Base-by-base conservation (phyloP, 2,888 invertebrate species). In the Callosobruchus maculatus region DNA sequence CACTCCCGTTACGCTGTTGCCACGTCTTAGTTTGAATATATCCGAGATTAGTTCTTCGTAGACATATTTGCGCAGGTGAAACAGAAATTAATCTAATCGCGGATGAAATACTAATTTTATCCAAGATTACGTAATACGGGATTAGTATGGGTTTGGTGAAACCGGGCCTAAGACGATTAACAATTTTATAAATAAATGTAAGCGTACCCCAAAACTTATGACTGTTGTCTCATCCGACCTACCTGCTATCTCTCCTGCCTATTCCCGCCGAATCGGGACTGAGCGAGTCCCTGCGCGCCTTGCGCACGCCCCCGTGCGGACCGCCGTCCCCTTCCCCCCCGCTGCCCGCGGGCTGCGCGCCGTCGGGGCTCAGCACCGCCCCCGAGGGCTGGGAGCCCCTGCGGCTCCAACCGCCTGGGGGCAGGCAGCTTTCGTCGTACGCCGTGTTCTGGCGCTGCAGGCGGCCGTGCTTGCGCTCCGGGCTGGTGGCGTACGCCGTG, bases 251-350 rank as follows among this genome's bases (percentile, higher is more conserved):
- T 69, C 95, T 89, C 2, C 82, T 78, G 66, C 92, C 89, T 72
- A 93, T 84, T 74, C 94, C 93, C 2, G 96, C 96, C 77, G 96
- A 96, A 85, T 97, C 96, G 0, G 96, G 96, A 77, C 95, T 96
- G n/a, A 97, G 86, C 0, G 96, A 96, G 84, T 97, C 97, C 70
- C 96, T 90, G 21, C 96, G 89, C 0, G 94, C 94, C 80, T 92
- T 92, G 68, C 93, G 89, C 72, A 94, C 93, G 75, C 87, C 84
- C 82, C 93, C 92, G 73, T 90, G 7, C 71, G 85, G 26, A 4
- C 26, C 26, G 3, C 96, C 96, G 95, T 95, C 69, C 96, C 88
- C 2, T 93, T 92, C 49, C 18, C 49, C 49, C 5, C 49, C 0
- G 92, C 92, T 0, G 96, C 95, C 1, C 96, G 95, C 1, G 95